Conservation (phyloP, 2,113 vertebrate genomes). For the Urocitellus parryii region DNA sequence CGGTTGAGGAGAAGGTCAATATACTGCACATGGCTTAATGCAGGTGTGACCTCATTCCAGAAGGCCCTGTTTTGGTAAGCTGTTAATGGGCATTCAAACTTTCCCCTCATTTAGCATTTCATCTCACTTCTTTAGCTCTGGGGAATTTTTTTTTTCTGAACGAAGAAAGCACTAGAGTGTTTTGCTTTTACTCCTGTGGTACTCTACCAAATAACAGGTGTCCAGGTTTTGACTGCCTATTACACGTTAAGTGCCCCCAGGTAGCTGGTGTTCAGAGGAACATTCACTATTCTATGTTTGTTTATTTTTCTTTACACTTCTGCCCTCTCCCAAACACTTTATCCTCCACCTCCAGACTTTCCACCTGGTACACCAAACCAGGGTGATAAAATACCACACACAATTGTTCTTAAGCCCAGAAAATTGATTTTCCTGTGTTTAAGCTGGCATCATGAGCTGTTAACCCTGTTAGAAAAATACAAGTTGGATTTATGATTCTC, state of each 20-base stretch:
- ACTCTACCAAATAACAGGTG: neutral
- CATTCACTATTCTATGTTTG: neutral
- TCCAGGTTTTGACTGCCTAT: neutral
- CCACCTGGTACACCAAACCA: neutral
- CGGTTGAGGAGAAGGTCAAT: neutral
- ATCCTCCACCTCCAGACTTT: neutral
- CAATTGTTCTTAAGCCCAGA: slow-evolving; percentile 57
- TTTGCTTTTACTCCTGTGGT: neutral
- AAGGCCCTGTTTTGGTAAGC: neutral
- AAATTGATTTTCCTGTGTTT: slow-evolving; percentile 66
- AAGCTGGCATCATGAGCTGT: slow-evolving; percentile 51
- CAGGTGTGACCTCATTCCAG: neutral
- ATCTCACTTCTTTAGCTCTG: neutral
- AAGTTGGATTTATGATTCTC: slow-evolving; percentile 72
- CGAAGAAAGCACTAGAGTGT: neutral
- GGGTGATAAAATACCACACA: slow-evolving; percentile 10
- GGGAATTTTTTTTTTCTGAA: neutral
- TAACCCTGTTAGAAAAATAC: slow-evolving; percentile 79
- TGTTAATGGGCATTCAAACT: neutral
- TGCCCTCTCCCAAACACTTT: neutral
- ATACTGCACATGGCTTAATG: neutral
- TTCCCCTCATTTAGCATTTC: neutral
- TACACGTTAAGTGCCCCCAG: accelerated
- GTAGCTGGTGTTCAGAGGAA: neutral
- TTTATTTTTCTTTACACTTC: neutral